phyloP scores from a whole-genome alignment of 2,888 invertebrate species.

The Ennomos erosarius region DNA sequence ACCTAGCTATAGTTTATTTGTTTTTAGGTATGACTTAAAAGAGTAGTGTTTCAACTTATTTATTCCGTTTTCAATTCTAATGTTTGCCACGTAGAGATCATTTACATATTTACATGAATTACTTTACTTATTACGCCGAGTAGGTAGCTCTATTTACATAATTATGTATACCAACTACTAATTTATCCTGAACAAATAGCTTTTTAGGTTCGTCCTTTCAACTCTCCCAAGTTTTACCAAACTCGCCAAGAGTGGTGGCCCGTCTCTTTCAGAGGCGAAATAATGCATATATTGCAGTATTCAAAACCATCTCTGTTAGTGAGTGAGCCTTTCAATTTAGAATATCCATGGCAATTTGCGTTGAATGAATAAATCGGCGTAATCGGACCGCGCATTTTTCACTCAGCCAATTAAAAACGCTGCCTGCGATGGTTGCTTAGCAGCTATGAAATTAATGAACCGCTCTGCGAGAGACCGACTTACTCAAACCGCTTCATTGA shows the following conservation, averaged over 20 bases:
- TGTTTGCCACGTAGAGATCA: background rate
- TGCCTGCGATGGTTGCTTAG: constrained; percentile 62
- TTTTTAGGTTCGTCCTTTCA: too few species aligned
- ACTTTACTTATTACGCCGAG: constrained; percentile 6
- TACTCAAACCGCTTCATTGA: constrained; percentile 38
- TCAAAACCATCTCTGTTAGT: constrained; percentile 45
- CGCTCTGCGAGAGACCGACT: constrained; percentile 42
- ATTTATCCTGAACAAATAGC: too few species aligned
- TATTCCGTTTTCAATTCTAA: too few species aligned
- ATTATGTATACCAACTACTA: too few species aligned
- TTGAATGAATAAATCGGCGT: constrained; percentile 65
- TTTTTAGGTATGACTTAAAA: too few species aligned
- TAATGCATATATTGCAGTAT: constrained; percentile 41
- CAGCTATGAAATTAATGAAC: constrained; percentile 71
- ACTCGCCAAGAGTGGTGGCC: too few species aligned
- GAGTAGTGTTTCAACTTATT: too few species aligned
- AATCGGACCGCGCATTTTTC: constrained; percentile 78
- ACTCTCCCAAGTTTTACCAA: too few species aligned
- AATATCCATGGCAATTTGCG: constrained; percentile 60
- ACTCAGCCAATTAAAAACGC: constrained; percentile 79
- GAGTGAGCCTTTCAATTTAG: constrained; percentile 49
- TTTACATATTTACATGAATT: constrained; percentile 26
- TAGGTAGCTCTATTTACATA: too few species aligned
- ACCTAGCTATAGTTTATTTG: too few species aligned
- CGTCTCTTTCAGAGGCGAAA: background rate